Percentiles rank a stretch among this genome's conserved stretches.
phyloP scores from a whole-genome alignment of 2,113 vertebrate genomes.

The Lepidothrix coronata region DNA sequence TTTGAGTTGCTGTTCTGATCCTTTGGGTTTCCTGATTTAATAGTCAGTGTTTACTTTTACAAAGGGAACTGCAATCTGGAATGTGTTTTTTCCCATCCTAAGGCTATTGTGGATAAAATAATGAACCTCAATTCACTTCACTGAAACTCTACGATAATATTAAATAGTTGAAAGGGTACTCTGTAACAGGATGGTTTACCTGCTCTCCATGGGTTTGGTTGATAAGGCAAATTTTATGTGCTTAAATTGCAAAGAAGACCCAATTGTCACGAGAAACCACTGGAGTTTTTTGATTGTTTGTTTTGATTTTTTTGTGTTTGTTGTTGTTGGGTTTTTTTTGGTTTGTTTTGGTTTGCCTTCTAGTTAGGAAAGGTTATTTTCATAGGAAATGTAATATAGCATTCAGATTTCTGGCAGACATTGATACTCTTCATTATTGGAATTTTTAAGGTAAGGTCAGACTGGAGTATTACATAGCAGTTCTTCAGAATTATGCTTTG shows the following conservation, averaged over 20 bases:
- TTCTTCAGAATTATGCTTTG: accelerated
- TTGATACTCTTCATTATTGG: not conserved
- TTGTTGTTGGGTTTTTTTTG: not conserved
- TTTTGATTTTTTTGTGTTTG: not conserved
- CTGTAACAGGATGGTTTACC: not conserved
- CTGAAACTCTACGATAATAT: not conserved
- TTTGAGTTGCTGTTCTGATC: not conserved
- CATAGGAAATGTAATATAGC: not conserved
- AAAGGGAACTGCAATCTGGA: not conserved
- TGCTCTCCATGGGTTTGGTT: not conserved
- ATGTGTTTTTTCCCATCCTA: not conserved
- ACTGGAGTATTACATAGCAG: not conserved
- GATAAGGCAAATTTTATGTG: not conserved
- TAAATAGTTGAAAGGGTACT: not conserved
- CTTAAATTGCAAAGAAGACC: not conserved
- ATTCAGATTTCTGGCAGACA: not conserved
- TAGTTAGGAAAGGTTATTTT: not conserved
- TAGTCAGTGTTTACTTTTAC: not conserved
- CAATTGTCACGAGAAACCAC: not conserved
- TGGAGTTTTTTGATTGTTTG: not conserved
- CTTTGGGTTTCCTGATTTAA: not conserved
- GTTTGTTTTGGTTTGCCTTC: not conserved
- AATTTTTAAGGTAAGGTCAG: not conserved
- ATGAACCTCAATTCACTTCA: not conserved
- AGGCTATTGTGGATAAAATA: not conserved